Evolutionary conservation across 2,113 vertebrate genomes (phyloP), one percentile per base, ranked within the genome.

Genomic region (Callospermophilus lateralis): DNA sequence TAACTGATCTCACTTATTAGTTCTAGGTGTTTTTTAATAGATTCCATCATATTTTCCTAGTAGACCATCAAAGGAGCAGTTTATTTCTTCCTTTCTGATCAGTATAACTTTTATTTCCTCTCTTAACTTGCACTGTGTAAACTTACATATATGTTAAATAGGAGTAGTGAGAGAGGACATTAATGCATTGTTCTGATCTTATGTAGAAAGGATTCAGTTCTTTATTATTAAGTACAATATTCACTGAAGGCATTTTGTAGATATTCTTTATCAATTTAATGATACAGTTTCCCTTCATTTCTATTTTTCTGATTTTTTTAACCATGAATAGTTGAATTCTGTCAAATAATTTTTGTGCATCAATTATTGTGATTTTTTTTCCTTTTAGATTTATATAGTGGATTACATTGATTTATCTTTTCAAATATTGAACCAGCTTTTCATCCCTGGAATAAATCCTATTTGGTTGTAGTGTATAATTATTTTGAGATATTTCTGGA

Each of bases 401-500:
- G 6, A 22, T 22, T 28, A 51, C 34, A 63, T 83, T 30, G 58
- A 83, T 30, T 83, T 6, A 16, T 42, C 37, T 45, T 84, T 76
- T 89, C 58, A 79, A 90, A 79, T 39, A 79, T 17, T 67, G 32
- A 78, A 48, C 11, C 13, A 65, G 39, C 48, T 65, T 89, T 83
- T 51, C 16, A 67, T 68, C 6, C 26, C 45, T 67, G 55, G 45
- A 85, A 89, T 39, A 84, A 89, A 51, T 5, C 8, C 16, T 26
- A 85, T 45, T 39, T 89, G 26, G 58, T 53, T 63, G 61, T 48
- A 28, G 34, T 48, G 55, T 45, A 34, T 39, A 67, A 48, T 67
- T 90, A 89, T 42, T 84, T 89, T 93, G 39, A 51, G 42, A 85
- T 65, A 51, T 58, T 89, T 19, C n/a, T 73, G 32, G 67, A n/a